Conservation (phyloP, 2,113 vertebrate genomes). For the Hippoglossus stenolepis region DNA sequence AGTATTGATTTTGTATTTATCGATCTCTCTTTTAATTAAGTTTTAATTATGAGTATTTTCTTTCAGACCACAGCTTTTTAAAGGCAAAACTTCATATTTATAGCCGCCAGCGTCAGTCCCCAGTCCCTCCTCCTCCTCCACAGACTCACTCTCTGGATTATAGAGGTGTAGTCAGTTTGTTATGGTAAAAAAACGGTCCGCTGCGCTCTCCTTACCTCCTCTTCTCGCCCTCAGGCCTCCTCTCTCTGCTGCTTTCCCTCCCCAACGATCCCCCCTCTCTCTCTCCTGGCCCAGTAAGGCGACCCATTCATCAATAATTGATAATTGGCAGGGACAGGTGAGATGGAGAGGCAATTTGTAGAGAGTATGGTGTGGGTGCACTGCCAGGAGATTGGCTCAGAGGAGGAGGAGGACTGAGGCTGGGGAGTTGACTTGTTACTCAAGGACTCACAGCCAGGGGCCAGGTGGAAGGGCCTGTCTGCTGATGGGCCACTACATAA, state of each 20-base stretch:
- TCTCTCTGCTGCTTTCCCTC: constrained; percentile 23
- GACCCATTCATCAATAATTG: constrained; percentile 86
- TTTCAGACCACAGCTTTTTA: background rate
- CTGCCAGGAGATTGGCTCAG: constrained; percentile 71
- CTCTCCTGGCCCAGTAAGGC: constrained; percentile 69
- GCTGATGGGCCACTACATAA: background rate
- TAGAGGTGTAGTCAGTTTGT: constrained; percentile 56
- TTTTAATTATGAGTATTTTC: background rate
- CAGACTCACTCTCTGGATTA: constrained; percentile 8
- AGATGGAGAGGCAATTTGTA: constrained; percentile 83
- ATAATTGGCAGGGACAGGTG: constrained; percentile 84
- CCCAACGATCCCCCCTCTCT: background rate
- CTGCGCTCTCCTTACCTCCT: constrained; percentile 51
- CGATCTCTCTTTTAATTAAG: background rate
- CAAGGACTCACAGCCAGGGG: constrained; percentile 48
- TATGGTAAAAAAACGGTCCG: constrained; percentile 56
- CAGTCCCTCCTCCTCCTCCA: background rate
- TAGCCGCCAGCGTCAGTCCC: too few relatives aligned
- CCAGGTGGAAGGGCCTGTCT: constrained; percentile 24
- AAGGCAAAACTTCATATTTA: background rate
- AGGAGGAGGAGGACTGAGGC: constrained; percentile 44
- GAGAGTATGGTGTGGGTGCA: constrained; percentile 73
- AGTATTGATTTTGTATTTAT: constrained; percentile 16
- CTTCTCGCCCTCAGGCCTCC: constrained; percentile 38
- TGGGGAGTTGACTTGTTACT: constrained; percentile 56